Evolutionary conservation across 2,113 vertebrate genomes (phyloP), one percentile per base, ranked within the genome.

Genomic region (Hyla sarda): DNA sequence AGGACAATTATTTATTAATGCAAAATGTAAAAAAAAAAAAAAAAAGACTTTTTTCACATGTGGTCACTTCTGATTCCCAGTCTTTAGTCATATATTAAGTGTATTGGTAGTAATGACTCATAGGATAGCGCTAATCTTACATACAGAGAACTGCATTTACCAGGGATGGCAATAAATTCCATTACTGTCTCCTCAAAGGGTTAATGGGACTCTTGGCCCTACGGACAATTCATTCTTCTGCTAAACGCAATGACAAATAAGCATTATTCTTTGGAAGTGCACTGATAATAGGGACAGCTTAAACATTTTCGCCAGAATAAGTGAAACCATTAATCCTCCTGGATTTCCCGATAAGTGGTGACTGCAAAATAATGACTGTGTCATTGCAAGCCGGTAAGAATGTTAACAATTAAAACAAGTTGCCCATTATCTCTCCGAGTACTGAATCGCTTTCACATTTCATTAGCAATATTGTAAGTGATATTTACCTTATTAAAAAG

Each of bases 291-390:
- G 90, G 94, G 96, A 97, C 97, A 99, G 97, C 95, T 98, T 98
- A 96, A 97, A 98, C 97, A 97, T 98, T 98, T 96, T 99, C 95
- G 93, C 95, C 92, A 92, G 95, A 95, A 95, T 95, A 97, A 98
- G 97, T 97, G 96, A 98, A 97, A 96, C 97, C 98, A 99, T 99
- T 99, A 99, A 99, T 99, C 97, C 96, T 99, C 93, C 89, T 92
- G 92, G 97, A 99, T 98, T 95, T 95, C 92, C 93, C 92, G 97
- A 99, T 99, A 99, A 97, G 96, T 96, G 94, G 93, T 95, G 96
- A 97, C 97, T 97, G 93, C 92, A 93, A 96, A 98, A 96, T 99
- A 99, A 99, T 99, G 96, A 95, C 95, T 95, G 94, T 98, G 97
- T 97, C 97, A 96, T 95, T 94, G 94, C 92, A 94, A 92, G 94